Evolutionary conservation across 2,797 vertebrate genomes (phyloP), one percentile per base, ranked within the genome.

Genomic region (Phoxinus dragarum): DNA sequence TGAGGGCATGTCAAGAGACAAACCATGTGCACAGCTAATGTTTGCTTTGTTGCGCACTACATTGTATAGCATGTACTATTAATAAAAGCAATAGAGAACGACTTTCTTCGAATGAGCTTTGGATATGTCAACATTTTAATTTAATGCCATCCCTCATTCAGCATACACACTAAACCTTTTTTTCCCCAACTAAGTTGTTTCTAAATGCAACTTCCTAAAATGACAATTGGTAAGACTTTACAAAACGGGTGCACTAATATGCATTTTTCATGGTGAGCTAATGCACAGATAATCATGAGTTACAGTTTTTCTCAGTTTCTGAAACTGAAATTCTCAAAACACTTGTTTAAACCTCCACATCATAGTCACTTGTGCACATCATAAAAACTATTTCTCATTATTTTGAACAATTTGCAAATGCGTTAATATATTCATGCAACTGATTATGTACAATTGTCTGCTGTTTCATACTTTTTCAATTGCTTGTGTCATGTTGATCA

Each of bases 1-100:
- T 81, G 56, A 66, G 49, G 42, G 74, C 73, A 71, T 64, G 52
- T 77, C 73, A 82, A 68, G 66, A 78, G 68, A 77, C 64, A 78
- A 76, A 47, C 67, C 16, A 31, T 66, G 80, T 82, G 54, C 59
- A 82, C 42, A 64, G 66, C 79, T 79, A 79, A 83, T 9, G 6
- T 66, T 83, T 49, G 27, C 75, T 74, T 74, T 14, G 10, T 5
- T 56, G 44, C 23, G 1, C 2, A 6, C 11, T 0, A 3, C 11
- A 44, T 44, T 44, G 38, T 12, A 72, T 31, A 44, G 42, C 10
- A 49, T 16, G 17, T 36, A 17, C 84, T 86, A 83, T 80, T 83
- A 83, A 80, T 86, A 86, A 82, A 81, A 61, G 14, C 44, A 66
- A 44, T 54, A 40, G 36, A 78, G n/a, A 72, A 49, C 19, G 27